Conservation (phyloP, 2,888 invertebrate species). For the Eumacrocentrus americanus region DNA sequence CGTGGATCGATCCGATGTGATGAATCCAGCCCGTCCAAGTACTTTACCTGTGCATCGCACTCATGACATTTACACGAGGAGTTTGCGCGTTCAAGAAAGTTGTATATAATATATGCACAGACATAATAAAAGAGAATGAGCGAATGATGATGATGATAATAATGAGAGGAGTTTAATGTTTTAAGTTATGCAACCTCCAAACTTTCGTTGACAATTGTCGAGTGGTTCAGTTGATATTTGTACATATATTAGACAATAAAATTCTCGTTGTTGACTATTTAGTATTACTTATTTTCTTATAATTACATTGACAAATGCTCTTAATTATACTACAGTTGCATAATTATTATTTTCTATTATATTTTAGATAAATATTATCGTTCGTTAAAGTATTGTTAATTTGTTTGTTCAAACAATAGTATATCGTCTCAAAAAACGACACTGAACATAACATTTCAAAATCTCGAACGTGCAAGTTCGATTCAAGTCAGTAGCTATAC, state of each 20-base stretch:
- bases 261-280: constrained; percentile 41
- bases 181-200: neutral
- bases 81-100: constrained; percentile 55
- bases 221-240: constrained; percentile 39
- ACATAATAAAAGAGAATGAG: neutral
- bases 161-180: neutral
- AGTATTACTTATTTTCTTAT: too few species aligned
- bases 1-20: constrained; percentile 43
- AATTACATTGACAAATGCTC: too few species aligned
- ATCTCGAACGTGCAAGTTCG: too few species aligned
- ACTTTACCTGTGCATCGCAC: constrained; percentile 54
- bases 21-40: constrained; percentile 50
- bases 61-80: constrained; percentile 56
- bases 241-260: constrained; percentile 51
- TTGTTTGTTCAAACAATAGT: too few species aligned
- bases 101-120: constrained; percentile 49
- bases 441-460: too few species aligned
- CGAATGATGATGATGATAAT: too few species aligned
- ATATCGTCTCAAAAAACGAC: too few species aligned
- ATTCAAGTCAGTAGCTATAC: too few species aligned
- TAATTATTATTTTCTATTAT: too few species aligned
- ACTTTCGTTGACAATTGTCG: constrained; percentile 16
- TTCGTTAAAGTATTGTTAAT: too few species aligned
- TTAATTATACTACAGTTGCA: too few species aligned
- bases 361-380: too few species aligned